Percentiles rank a stretch among this genome's conserved stretches.
phyloP scores from a whole-genome alignment of 2,888 invertebrate genomes.

The Frankliniella fusca region DNA sequence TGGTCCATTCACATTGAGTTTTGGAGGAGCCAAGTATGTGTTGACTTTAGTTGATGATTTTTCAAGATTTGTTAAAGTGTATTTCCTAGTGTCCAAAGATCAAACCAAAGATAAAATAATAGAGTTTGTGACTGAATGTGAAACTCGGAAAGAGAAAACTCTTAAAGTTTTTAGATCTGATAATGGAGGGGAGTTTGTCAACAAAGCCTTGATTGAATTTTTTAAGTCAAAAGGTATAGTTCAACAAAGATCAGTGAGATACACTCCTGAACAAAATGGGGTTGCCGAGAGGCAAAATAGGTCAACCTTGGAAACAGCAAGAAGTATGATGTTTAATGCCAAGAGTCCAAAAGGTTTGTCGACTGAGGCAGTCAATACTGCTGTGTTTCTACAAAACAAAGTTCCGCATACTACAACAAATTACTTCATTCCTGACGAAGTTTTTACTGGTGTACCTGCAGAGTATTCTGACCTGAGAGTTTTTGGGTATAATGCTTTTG shows the following conservation, averaged over 20 bases:
- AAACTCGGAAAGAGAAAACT: neutral
- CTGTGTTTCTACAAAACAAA: neutral
- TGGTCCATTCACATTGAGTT: neutral
- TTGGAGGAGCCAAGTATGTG: neutral
- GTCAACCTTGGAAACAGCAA: neutral
- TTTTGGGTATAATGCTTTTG: neutral
- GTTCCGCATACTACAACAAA: neutral
- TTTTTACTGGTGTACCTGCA: neutral
- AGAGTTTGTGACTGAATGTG: slow-evolving; percentile 4
- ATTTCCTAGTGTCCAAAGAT: neutral
- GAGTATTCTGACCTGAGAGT: neutral
- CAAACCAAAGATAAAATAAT: neutral
- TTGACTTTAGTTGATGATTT: neutral
- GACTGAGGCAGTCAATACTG: neutral
- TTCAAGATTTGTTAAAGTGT: neutral
- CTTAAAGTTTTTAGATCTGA: neutral
- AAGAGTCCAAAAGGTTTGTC: neutral
- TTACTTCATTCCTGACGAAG: neutral
- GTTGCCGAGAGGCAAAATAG: neutral
- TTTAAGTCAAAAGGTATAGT: neutral
- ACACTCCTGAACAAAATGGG: neutral
- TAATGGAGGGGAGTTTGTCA: neutral
- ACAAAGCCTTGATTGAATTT: neutral
- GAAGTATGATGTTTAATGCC: neutral
- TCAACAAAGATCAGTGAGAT: neutral